Evolutionary conservation across 2,113 vertebrate genomes (phyloP).

Genomic region (Spermophilus dauricus): DNA sequence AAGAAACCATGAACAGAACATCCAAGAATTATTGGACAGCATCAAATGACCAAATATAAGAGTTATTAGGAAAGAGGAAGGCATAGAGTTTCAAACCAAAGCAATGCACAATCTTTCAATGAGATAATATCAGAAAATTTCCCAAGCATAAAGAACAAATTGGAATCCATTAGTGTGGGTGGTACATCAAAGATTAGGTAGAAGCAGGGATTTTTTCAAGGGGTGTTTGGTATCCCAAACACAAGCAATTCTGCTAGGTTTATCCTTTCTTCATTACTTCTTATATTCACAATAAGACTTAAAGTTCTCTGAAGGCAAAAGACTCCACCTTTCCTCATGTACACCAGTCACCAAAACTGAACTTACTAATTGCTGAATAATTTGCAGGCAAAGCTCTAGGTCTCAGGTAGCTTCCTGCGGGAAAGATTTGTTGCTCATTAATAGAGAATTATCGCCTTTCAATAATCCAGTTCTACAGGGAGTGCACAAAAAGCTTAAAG

Average conservation of each 20-base stretch:
- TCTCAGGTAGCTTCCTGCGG: not conserved
- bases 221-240: not conserved
- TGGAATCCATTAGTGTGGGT: not conserved
- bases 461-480: not conserved
- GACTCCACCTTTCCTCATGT: rapidly evolving
- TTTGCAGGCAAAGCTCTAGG: not conserved
- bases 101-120: too few relatives aligned
- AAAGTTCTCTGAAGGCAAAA: not conserved
- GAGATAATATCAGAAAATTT: too few relatives aligned
- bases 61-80: too few relatives aligned
- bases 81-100: too few relatives aligned
- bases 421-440: not conserved
- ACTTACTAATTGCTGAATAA: not conserved
- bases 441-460: not conserved
- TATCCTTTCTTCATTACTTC: not conserved
- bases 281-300: conserved; percentile 7
- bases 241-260: not conserved
- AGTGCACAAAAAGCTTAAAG: not conserved
- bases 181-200: not conserved
- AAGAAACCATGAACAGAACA: too few relatives aligned
- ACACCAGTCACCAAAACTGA: not conserved
- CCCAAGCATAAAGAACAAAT: too few relatives aligned
- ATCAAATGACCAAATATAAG: too few relatives aligned
- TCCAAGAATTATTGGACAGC: too few relatives aligned
- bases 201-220: not conserved